These are phyloP conservation scores for Drosophila pseudotakahashii DNA, from an alignment of 2,888 invertebrate genomes.

Conservation along the genomic window DNA sequence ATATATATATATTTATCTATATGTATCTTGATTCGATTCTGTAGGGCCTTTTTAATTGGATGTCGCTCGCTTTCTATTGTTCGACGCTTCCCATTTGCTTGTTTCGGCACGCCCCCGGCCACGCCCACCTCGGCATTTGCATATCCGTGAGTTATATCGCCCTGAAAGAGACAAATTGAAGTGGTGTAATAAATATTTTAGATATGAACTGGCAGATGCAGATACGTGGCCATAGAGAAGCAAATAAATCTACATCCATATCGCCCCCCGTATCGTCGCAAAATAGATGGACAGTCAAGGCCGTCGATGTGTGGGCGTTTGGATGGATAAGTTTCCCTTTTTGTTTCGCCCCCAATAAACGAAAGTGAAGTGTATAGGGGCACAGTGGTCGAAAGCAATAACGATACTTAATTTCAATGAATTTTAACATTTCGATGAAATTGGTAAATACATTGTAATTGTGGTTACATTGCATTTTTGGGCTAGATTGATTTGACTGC, in stretches of 20 bases:
- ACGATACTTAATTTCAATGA: neutral
- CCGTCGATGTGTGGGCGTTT: neutral
- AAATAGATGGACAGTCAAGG: constrained; percentile 21
- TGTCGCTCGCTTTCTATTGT: neutral
- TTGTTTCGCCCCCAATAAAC: neutral
- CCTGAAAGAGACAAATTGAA: constrained; percentile 39
- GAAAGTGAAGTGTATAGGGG: neutral
- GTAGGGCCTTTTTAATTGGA: constrained; percentile 8
- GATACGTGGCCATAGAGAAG: constrained; percentile 13
- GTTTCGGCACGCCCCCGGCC: constrained; percentile 31
- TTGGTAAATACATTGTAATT: too few species aligned
- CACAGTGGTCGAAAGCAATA: neutral
- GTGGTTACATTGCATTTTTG: too few species aligned
- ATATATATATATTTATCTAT: neutral
- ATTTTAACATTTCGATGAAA: neutral
- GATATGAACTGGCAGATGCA: constrained; percentile 26
- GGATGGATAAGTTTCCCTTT: constrained; percentile 1
- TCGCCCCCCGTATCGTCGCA: neutral
- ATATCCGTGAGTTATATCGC: constrained; percentile 24
- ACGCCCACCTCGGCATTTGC: constrained; percentile 44
- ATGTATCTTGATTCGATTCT: constrained; percentile 22
- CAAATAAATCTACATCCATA: constrained; percentile 26
- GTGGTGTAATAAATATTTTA: constrained; percentile 40
- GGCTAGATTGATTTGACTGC: neutral
- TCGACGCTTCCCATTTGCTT: constrained; percentile 4